Evolutionary conservation across 2,888 invertebrate species (phyloP), one percentile per base, ranked within the genome.

Genomic region (Keiferia lycopersicella): DNA sequence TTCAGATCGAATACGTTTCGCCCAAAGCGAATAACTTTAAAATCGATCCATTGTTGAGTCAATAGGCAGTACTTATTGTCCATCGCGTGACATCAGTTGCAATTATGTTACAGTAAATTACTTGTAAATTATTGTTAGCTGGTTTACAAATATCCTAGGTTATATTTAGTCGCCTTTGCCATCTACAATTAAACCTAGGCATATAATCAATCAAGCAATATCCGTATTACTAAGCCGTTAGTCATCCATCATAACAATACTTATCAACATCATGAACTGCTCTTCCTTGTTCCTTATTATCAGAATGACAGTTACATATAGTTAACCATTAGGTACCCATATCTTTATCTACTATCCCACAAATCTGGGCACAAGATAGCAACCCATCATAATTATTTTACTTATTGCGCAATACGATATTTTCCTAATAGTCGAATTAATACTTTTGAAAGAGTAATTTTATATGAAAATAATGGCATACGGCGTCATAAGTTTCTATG

Each of bases 61-160:
- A 39, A 12, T 39, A 11, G 14, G 2, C 12, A 39, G 1, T 41
- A 41, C 41, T 6, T 41, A 3, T 4, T n/a, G 3, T 45, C 16
- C n/a, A 16, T 45, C 45, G 45, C 45, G 45, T 45, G 45, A n/a
- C 16, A 45, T n/a, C 16, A 6, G n/a, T 16, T n/a, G 16, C 45
- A 45, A 45, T 45, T 16, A 45, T 45, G 45, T 45, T 45, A 45
- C 45, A 45, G 16, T n/a, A n/a, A n/a, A n/a, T n/a, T n/a, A n/a
- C n/a, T n/a, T 41, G 14, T 41, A 26, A 30, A 2, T 16, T 45
- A 45, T 45, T 45, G 45, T 45, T 45, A 7, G n/a, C 16, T 45
- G n/a, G 45, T 45, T n/a, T 45, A 45, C 45, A 45, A 45, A 45
- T 45, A 45, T 45, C 7, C n/a, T 45, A 16, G n/a, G n/a, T 45